phyloP scores from a whole-genome alignment of 2,888 invertebrate genomes.

The Boloria selene region DNA sequence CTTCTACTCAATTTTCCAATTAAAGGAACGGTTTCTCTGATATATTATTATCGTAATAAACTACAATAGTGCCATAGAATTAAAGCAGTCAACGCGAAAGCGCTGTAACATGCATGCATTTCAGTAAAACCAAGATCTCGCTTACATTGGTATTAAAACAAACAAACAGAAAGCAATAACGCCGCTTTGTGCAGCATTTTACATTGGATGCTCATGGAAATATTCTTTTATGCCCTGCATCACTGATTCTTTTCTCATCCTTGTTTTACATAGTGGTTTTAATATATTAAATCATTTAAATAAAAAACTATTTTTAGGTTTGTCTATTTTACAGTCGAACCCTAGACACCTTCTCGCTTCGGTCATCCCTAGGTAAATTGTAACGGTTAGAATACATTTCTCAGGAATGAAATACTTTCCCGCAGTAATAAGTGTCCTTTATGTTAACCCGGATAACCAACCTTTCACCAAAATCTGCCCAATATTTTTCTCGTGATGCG shows the following conservation, averaged over 20 bases:
- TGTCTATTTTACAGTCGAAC: too few relatives aligned
- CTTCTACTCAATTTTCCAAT: too few relatives aligned
- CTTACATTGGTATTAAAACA: constrained; percentile 50
- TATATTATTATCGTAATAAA: not conserved
- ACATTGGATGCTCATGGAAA: constrained; percentile 37
- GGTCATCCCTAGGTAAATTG: too few relatives aligned
- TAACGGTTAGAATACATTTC: too few relatives aligned
- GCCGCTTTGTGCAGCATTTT: constrained; percentile 43
- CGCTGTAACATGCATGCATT: constrained; percentile 36
- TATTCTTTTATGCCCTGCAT: constrained; percentile 39
- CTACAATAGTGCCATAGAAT: constrained; percentile 16
- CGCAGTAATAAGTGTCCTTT: too few relatives aligned
- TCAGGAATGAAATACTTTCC: too few relatives aligned
- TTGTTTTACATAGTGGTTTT: constrained; percentile 16
- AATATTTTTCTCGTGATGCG: too few relatives aligned
- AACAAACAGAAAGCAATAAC: constrained; percentile 49
- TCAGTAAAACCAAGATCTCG: constrained; percentile 42
- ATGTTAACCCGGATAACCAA: too few relatives aligned
- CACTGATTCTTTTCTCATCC: constrained; percentile 33
- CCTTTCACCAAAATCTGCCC: too few relatives aligned
- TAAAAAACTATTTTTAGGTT: not conserved
- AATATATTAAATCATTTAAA: constrained; percentile 8
- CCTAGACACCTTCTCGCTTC: too few relatives aligned
- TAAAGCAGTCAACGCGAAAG: constrained; percentile 28
- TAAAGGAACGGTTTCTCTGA: not conserved